These are phyloP conservation scores for Hemibagrus wyckioides DNA, from an alignment of 2,113 vertebrate species.

Conservation along the genomic window DNA sequence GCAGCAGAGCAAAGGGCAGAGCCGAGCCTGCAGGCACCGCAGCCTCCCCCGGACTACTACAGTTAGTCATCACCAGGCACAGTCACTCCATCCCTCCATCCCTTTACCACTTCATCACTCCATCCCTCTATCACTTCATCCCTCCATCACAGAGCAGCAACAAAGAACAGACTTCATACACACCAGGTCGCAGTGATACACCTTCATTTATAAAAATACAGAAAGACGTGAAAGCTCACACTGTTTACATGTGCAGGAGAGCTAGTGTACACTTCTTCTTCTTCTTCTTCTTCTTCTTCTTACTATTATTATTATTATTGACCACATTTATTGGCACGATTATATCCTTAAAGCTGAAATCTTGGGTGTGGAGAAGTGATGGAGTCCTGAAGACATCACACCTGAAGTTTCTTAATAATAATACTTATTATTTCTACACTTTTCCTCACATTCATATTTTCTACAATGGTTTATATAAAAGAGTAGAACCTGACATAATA, in stretches of 20 bases:
- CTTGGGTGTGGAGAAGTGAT: not conserved
- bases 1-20: conserved; percentile 52
- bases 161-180: not conserved
- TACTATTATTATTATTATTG: not conserved
- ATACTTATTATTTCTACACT: not conserved
- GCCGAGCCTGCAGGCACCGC: conserved; percentile 46
- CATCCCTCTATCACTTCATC: conserved; percentile 9
- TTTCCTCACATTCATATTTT: not conserved
- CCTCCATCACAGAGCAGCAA: conserved; percentile 38
- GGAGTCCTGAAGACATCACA: not conserved
- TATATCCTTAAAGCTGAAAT: not conserved
- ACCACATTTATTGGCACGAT: too few species aligned
- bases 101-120: conserved; percentile 14
- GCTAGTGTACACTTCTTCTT: not conserved
- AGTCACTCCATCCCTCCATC: conserved; percentile 27
- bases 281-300: not conserved
- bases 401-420: not conserved
- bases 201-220: not conserved
- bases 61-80: conserved; percentile 50
- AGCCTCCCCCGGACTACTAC: conserved; percentile 51
- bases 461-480: not conserved
- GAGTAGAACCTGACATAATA: not conserved
- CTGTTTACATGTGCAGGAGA: conserved; percentile 16
- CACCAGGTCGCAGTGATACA: not conserved
- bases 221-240: not conserved